Base-by-base conservation (phyloP, 2,113 vertebrate species). In the Dasyprocta punctata region DNA sequence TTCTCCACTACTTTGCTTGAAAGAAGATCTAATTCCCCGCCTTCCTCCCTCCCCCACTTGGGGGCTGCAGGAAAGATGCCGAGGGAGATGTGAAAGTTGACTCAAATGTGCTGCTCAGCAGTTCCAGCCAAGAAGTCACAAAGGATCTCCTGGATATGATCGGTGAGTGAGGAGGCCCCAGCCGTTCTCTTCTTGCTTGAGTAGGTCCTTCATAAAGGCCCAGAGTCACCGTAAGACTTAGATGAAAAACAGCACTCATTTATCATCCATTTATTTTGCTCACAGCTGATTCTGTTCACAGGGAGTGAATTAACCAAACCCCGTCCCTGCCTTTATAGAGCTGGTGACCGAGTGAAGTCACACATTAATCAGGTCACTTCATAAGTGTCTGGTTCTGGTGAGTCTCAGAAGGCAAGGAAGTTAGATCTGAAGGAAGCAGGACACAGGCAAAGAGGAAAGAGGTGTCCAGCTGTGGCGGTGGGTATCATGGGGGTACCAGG, bases 81-180 rank as follows among this genome's bases (percentile, higher is more conserved):
- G 98, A 98, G 86, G 98, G 95, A 96, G 95, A 97, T 49, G 63
- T 95, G 94, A 98, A 98, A 84, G 86, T 89, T 96, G 98, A 98
- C 69, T 63, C 96, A 82, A 96, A 93, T 30, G 3, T 90, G 80
- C 77, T 88, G 19, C 89, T 97, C 69, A 89, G 56, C 83, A 90
- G 1, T 92, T 95, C 92, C 73, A 88, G 67, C 86, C 97, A 86
- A 83, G 97, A 98, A 61, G 93, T 97, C 86, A 96, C 96, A 30
- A 96, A 97, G 89, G 97, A 98, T 92, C 97, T 98, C 69, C 97
- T 96, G 33, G 97, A 98, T 20, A 94, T 97, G 83, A 97, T 96
- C 1, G 98, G 98, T 98, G 92, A 98, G 98, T 97, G 65, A 5
- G 36, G 38, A 75, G 33, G 26, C 26, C 19, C 11, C 2, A 13